A percentile compares a stretch with the other conserved stretches of the same genome.
Conservation (phyloP, 2,888 invertebrate genomes). For the Mantis religiosa region DNA sequence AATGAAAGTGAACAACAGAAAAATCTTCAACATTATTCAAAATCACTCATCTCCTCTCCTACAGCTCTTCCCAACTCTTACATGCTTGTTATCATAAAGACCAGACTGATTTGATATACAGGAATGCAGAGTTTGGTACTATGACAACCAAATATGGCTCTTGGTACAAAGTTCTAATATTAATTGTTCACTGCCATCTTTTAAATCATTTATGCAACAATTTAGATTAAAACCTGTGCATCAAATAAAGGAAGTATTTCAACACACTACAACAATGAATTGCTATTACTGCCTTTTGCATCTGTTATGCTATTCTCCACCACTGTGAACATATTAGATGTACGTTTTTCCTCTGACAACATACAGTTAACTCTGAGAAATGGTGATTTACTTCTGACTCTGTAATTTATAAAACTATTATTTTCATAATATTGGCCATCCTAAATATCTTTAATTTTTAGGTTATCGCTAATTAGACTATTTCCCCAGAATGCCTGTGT, state of each 20-base stretch:
- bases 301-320: background rate
- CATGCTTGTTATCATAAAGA: background rate
- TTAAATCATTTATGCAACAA: background rate
- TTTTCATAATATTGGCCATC: no score
- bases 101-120: background rate
- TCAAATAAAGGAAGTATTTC: background rate
- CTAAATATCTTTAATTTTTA: no score
- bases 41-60: background rate
- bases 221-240: background rate
- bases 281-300: background rate
- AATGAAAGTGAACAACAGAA: slow-evolving; percentile 13
- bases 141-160: background rate
- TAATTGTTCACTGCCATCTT: background rate
- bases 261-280: background rate
- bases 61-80: background rate
- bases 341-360: no score
- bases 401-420: no score
- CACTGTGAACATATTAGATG: no score
- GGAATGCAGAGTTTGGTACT: background rate
- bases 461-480: no score
- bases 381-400: no score
- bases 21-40: background rate
- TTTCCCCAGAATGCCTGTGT: no score
- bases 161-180: background rate
- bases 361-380: no score